phyloP scores from a whole-genome alignment of 1,140 invertebrate species.

The Glossosoma conforme region DNA sequence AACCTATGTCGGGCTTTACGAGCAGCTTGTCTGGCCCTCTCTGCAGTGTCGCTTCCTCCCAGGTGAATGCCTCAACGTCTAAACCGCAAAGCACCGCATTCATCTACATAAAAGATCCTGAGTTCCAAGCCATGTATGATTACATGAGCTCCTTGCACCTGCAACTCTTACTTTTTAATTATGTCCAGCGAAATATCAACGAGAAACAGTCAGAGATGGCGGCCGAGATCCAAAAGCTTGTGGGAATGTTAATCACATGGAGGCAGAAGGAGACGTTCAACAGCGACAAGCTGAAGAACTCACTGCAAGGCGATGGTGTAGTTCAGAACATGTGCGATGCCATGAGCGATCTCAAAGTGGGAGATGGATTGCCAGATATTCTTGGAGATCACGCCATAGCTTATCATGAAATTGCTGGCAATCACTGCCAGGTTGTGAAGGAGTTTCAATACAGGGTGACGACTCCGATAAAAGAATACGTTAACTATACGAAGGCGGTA shows the following conservation, averaged over 20 bases:
- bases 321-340: too few relatives aligned
- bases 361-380: too few relatives aligned
- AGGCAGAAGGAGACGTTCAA: constrained; percentile 26
- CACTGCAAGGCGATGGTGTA: too few relatives aligned
- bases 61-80: constrained; percentile 31
- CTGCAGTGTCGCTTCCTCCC: constrained; percentile 50
- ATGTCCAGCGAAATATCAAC: constrained; percentile 61
- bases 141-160: constrained; percentile 61
- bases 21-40: constrained; percentile 57
- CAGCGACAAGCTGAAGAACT: constrained; percentile 21
- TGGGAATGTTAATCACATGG: constrained; percentile 48
- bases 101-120: constrained; percentile 42
- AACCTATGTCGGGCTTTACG: constrained; percentile 54
- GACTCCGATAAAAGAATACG: constrained; percentile 63
- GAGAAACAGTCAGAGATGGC: constrained; percentile 61
- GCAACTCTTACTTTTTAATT: constrained; percentile 60
- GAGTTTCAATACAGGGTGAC: constrained; percentile 37
- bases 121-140: constrained; percentile 61
- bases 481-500: constrained; percentile 63
- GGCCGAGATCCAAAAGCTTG: constrained; percentile 50
- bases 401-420: too few relatives aligned
- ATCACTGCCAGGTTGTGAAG: constrained; percentile 39
- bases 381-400: too few relatives aligned
- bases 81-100: not conserved
- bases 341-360: too few relatives aligned